Evolutionary conservation across 2,113 vertebrate genomes (phyloP).

Genomic region (Geothlypis trichas): DNA sequence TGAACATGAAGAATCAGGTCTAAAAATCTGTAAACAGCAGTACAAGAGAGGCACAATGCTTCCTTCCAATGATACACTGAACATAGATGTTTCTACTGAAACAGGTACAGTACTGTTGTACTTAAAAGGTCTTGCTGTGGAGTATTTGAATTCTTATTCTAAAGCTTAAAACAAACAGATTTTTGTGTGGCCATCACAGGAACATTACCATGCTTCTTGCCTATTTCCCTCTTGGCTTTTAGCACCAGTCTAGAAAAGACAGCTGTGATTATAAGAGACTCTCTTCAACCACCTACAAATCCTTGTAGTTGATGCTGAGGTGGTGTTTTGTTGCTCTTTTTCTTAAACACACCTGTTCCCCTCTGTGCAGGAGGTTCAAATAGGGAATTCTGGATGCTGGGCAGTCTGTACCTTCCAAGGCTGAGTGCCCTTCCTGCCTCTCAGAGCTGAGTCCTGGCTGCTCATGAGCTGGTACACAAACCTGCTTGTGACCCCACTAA

Average conservation of each 20-base stretch:
- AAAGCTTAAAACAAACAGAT: background rate
- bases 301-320: background rate
- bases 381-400: background rate
- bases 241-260: background rate
- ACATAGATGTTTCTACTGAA: constrained; percentile 85
- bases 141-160: background rate
- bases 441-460: background rate
- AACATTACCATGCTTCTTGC: background rate
- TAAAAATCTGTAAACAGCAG: constrained; percentile 86
- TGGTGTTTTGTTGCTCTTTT: background rate
- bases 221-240: background rate
- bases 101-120: constrained; percentile 71
- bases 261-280: background rate
- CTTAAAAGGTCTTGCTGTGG: background rate
- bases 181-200: background rate
- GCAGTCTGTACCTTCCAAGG: background rate
- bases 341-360: background rate
- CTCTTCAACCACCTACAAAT: background rate
- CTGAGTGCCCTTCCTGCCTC: background rate
- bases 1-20: constrained; percentile 73
- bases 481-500: background rate
- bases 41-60: constrained; percentile 79
- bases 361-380: background rate
- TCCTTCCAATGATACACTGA: constrained; percentile 75
- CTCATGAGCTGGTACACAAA: background rate